Percentiles rank a stretch among this genome's conserved stretches.
Conservation (phyloP, 2,113 vertebrate species). For the Alosa alosa region DNA sequence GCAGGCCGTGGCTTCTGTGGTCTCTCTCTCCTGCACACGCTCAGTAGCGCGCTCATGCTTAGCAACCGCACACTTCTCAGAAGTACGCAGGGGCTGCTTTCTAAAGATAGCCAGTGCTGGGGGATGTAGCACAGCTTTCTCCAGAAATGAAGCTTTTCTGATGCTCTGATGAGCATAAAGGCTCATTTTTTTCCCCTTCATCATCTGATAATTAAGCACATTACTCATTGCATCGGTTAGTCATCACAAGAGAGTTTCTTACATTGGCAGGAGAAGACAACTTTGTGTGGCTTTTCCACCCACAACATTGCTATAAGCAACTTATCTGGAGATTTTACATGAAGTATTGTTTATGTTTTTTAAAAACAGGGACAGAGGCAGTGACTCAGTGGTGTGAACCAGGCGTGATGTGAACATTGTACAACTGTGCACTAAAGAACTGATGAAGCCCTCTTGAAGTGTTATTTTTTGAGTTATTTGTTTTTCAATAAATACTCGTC, state of each 20-base stretch:
- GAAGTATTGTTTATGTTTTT: not conserved
- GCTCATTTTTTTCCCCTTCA: not conserved
- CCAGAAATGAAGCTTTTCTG: not conserved
- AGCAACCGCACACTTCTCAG: slow-evolving; percentile 1
- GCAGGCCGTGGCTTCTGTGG: not conserved
- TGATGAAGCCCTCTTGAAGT: not conserved
- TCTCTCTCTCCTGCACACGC: not conserved
- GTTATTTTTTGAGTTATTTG: no score
- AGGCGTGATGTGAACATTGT: not conserved
- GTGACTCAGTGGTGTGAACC: not conserved
- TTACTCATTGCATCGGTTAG: not conserved
- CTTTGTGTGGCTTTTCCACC: not conserved
- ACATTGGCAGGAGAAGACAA: not conserved
- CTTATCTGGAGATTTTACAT: not conserved
- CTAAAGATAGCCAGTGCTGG: not conserved
- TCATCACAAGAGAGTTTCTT: not conserved
- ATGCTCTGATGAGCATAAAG: not conserved
- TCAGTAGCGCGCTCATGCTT: not conserved
- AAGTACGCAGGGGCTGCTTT: slow-evolving; percentile 3
- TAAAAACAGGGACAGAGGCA: no score
- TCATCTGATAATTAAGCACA: not conserved
- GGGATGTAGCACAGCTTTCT: not conserved
- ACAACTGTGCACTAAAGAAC: not conserved
- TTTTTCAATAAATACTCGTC: no score
- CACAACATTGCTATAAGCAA: not conserved